These are phyloP conservation scores for Pseudachorutes palmiensis DNA, from an alignment of 1,140 invertebrate genomes.

Conservation along the genomic window DNA sequence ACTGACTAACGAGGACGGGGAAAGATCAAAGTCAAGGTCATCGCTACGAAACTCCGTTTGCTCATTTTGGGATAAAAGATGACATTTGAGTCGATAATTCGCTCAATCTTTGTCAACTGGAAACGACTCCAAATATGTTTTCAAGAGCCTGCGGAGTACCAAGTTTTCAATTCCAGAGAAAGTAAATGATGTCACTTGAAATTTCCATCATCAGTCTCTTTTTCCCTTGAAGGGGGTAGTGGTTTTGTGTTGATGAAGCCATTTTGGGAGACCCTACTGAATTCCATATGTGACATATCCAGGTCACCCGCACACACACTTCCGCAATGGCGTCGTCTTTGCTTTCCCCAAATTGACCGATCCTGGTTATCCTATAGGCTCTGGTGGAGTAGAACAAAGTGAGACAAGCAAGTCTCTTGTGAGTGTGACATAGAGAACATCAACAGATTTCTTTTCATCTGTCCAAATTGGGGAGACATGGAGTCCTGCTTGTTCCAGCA, in stretches of 20 bases:
- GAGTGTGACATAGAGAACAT: no score
- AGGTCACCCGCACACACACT: not conserved
- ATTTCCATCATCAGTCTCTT: not conserved
- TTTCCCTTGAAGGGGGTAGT: no score
- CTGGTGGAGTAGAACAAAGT: no score
- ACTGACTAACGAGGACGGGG: not conserved
- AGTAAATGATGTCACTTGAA: not conserved
- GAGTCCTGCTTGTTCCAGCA: no score
- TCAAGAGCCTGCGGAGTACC: not conserved
- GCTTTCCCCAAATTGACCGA: not conserved
- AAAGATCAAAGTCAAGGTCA: not conserved
- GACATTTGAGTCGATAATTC: no score
- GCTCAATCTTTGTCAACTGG: no score
- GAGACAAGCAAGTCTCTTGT: no score
- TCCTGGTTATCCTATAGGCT: not conserved
- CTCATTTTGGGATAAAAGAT: no score
- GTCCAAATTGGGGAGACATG: no score
- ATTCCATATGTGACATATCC: not conserved
- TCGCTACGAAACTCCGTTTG: not conserved
- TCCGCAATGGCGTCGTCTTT: not conserved
- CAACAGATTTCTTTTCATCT: no score
- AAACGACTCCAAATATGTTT: not conserved
- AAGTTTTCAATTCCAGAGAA: not conserved
- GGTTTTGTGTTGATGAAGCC: no score
- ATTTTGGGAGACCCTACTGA: no score